Evolutionary conservation across 2,888 invertebrate genomes (phyloP).

Genomic region (Pyralis farinalis): DNA sequence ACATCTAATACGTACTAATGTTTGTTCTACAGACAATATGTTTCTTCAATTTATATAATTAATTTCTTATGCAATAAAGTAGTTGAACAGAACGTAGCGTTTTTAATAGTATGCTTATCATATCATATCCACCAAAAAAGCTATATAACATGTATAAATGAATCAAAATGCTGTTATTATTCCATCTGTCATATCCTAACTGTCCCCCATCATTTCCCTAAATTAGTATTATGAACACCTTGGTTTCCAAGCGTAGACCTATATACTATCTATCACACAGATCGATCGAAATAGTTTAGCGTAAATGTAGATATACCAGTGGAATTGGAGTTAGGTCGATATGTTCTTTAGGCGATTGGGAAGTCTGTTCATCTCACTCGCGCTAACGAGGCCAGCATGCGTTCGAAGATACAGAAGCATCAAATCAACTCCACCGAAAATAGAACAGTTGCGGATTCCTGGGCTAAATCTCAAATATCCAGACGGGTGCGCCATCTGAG

Average conservation of each 20-base stretch:
- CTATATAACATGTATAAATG: too few species aligned
- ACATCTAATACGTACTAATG: too few species aligned
- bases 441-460: constrained; percentile 80
- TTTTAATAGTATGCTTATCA: too few species aligned
- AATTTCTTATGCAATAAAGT: too few species aligned
- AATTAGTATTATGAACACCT: constrained; percentile 35
- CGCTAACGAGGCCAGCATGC: constrained; percentile 31
- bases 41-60: too few species aligned
- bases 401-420: constrained; percentile 50
- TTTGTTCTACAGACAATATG: too few species aligned
- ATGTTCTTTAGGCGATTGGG: constrained; percentile 35
- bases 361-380: constrained; percentile 54
- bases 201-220: constrained; percentile 1
- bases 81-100: too few species aligned
- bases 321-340: constrained; percentile 55
- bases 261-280: constrained; percentile 37
- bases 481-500: constrained; percentile 86
- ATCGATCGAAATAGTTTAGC: constrained; percentile 77
- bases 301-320: constrained; percentile 75
- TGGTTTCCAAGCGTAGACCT: constrained; percentile 37
- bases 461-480: constrained; percentile 84
- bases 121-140: too few species aligned
- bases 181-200: too few species aligned
- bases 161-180: too few species aligned
- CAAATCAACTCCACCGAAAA: constrained; percentile 68